These are phyloP conservation scores for Ondatra zibethicus DNA, from an alignment of 2,113 vertebrate genomes.

Conservation along the genomic window DNA sequence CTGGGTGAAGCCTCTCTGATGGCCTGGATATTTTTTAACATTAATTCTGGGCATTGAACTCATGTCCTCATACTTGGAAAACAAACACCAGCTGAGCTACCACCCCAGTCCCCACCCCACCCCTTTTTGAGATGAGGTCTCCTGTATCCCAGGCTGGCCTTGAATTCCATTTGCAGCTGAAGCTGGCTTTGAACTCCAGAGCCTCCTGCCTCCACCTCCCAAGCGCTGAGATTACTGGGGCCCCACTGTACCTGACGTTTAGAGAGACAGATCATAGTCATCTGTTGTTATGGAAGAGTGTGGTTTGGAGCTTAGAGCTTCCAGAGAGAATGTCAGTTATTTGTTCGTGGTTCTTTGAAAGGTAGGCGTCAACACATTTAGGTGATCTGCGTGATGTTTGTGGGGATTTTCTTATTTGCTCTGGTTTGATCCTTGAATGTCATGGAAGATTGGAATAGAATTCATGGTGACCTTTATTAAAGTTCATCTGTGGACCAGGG, in stretches of 20 bases:
- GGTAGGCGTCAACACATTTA: not conserved
- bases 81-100: not conserved
- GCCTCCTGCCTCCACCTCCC: not conserved
- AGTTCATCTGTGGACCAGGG: not conserved
- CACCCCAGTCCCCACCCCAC: not conserved
- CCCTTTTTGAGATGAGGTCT: not conserved
- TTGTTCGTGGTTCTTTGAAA: constrained; percentile 6
- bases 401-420: not conserved
- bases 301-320: not conserved
- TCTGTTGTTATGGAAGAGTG: not conserved
- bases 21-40: not conserved
- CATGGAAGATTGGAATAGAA: not conserved
- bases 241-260: not conserved
- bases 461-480: not conserved
- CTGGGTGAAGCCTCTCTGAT: not conserved
- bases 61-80: not conserved
- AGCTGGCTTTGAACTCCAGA: not conserved
- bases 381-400: not conserved
- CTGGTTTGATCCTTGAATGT: not conserved
- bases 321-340: not conserved
- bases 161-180: not conserved
- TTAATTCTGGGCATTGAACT: not conserved
- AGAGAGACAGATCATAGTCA: not conserved
- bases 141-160: not conserved
- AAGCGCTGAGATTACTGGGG: not conserved